These are phyloP conservation scores for Orchesella flavescens DNA, from an alignment of 2,888 invertebrate genomes.

Conservation along the genomic window DNA sequence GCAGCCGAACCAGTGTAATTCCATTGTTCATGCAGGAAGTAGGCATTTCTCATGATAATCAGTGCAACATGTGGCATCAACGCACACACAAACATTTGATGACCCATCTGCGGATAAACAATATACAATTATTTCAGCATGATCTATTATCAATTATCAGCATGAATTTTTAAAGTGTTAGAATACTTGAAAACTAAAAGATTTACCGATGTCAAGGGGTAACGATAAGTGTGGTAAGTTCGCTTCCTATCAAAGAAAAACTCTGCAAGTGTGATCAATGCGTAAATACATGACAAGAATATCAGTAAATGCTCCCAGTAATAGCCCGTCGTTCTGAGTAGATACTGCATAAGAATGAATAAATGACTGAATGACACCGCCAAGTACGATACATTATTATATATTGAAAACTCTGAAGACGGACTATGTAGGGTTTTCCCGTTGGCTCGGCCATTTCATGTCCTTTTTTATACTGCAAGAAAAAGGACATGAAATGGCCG, in stretches of 20 bases:
- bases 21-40: conserved; percentile 30
- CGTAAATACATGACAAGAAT: conserved; percentile 41
- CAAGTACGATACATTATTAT: too few relatives aligned
- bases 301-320: conserved; percentile 57
- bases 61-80: conserved; percentile 25
- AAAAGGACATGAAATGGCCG: too few relatives aligned
- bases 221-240: background rate
- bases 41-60: conserved; percentile 30
- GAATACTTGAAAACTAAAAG: too few relatives aligned
- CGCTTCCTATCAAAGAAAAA: conserved; percentile 10
- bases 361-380: too few relatives aligned
- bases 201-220: conserved; percentile 19
- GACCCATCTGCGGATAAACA: conserved; percentile 23
- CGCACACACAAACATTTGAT: conserved; percentile 47
- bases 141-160: background rate
- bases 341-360: too few relatives aligned
- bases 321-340: conserved; percentile 48
- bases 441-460: too few relatives aligned
- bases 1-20: conserved; percentile 15
- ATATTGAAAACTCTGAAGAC: too few relatives aligned
- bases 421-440: too few relatives aligned
- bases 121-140: conserved; percentile 1
- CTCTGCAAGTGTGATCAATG: conserved; percentile 14
- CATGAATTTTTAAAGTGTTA: too few relatives aligned
- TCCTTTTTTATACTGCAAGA: too few relatives aligned